Conservation (phyloP, 2,888 invertebrate genomes). For the Phymatocera aterrima region DNA sequence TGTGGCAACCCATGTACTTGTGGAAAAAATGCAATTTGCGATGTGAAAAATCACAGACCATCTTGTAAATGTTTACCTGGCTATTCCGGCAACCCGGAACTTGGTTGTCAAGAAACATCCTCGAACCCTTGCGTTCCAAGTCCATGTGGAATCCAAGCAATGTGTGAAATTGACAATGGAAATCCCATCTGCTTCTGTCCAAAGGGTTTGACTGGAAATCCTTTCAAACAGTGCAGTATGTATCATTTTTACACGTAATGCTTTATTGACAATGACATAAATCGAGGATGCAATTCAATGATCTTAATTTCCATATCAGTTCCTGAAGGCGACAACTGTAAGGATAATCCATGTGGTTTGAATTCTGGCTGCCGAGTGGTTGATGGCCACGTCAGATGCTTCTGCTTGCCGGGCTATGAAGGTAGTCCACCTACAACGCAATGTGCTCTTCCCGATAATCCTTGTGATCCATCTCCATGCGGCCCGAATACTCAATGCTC, state of each 20-base stretch:
- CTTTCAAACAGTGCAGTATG: constrained; percentile 93
- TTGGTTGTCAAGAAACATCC: constrained; percentile 84
- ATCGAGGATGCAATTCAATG: neutral
- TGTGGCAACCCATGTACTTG: constrained; percentile 88
- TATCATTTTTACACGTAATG: constrained; percentile 64
- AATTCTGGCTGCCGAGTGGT: constrained; percentile 90
- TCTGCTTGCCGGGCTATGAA: constrained; percentile 91
- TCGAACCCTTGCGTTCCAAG: constrained; percentile 88
- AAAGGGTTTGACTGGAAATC: constrained; percentile 93
- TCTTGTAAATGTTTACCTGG: constrained; percentile 90
- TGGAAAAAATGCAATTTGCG: constrained; percentile 88
- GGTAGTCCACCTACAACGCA: constrained; percentile 87
- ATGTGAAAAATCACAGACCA: constrained; percentile 86
- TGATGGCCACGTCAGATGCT: constrained; percentile 86
- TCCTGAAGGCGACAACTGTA: constrained; percentile 91
- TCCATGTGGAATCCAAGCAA: constrained; percentile 91
- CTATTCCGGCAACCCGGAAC: constrained; percentile 86
- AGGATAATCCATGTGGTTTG: constrained; percentile 89
- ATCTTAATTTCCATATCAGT: constrained; percentile 77
- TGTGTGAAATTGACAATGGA: constrained; percentile 90
- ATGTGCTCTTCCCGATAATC: constrained; percentile 85
- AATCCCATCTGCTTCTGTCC: constrained; percentile 94
- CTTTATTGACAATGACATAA: neutral
- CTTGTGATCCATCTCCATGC: constrained; percentile 91
- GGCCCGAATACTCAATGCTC: constrained; percentile 93